Evolutionary conservation across 1,140 invertebrate genomes (phyloP).

Genomic region (Danaus plexippus): DNA sequence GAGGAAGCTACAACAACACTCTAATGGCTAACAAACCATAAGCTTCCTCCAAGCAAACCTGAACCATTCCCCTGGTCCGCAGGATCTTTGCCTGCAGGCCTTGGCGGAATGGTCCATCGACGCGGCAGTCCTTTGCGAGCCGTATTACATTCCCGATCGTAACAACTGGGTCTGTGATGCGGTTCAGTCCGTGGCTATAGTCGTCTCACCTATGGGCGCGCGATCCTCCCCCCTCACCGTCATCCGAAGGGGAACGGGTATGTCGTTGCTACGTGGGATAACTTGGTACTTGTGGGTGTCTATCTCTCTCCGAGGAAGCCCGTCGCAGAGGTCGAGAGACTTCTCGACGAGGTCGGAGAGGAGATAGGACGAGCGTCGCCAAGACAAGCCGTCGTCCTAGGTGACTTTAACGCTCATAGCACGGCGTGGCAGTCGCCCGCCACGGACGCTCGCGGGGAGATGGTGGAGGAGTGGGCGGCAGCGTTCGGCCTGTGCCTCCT

Average conservation of each 20-base stretch:
- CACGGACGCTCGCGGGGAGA: conserved; percentile 11
- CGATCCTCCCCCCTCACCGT: conserved; percentile 7
- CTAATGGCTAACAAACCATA: too few species aligned
- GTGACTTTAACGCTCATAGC: conserved; percentile 24
- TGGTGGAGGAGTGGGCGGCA: conserved; percentile 20
- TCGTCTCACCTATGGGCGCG: conserved; percentile 9
- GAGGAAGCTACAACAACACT: too few species aligned
- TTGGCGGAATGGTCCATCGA: too few species aligned
- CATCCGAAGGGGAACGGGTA: conserved; percentile 6
- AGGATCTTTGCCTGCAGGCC: too few species aligned
- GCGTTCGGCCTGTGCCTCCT: conserved; percentile 20
- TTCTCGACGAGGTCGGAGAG: conserved; percentile 10
- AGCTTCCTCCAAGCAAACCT: too few species aligned
- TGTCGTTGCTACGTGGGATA: conserved; percentile 13
- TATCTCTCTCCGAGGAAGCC: conserved; percentile 14
- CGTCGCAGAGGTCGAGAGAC: conserved; percentile 8
- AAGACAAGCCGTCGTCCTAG: conserved; percentile 18
- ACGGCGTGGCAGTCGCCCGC: conserved; percentile 12
- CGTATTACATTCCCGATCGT: too few species aligned
- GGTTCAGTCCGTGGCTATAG: background rate
- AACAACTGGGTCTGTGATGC: too few species aligned
- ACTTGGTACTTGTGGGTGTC: conserved; percentile 12
- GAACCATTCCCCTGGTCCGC: too few species aligned
- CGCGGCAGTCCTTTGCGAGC: too few species aligned
- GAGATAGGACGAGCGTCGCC: conserved; percentile 10